Percentiles rank a stretch among this genome's conserved stretches.
Evolutionary conservation across 2,888 invertebrate species (phyloP).

Genomic region (Syrphus vitripennis): DNA sequence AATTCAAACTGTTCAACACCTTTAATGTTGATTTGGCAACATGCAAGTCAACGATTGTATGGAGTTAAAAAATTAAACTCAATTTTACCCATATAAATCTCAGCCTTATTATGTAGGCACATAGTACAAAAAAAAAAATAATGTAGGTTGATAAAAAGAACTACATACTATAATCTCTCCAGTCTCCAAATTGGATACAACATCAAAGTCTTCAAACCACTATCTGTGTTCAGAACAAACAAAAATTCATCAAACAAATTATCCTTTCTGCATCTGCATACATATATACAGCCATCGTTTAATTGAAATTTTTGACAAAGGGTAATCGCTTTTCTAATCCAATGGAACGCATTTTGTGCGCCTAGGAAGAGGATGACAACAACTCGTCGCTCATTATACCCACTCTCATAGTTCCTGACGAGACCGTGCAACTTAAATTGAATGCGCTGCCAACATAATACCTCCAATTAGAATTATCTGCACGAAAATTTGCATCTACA

Average conservation of each 20-base stretch:
- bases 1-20: too few species aligned
- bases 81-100: too few species aligned
- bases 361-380: background rate
- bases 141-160: too few species aligned
- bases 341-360: constrained; percentile 50
- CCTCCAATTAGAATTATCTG: constrained; percentile 68
- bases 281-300: constrained; percentile 22
- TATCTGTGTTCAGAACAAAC: background rate
- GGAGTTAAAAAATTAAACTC: too few species aligned
- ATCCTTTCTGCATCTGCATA: background rate
- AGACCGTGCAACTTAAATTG: constrained; percentile 48
- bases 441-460: constrained; percentile 67
- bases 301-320: constrained; percentile 67
- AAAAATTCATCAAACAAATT: constrained; percentile 2
- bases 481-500: constrained; percentile 61
- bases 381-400: constrained; percentile 10
- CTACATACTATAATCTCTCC: background rate
- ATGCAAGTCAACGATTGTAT: too few species aligned
- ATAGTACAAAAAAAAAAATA: too few species aligned
- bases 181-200: background rate
- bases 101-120: too few species aligned
- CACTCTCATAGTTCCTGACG: background rate
- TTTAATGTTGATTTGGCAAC: too few species aligned
- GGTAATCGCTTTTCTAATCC: constrained; percentile 62
- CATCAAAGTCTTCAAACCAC: background rate